Evolutionary conservation across 2,113 vertebrate species (phyloP), one percentile per base, ranked within the genome.

Genomic region (Aegypius monachus): DNA sequence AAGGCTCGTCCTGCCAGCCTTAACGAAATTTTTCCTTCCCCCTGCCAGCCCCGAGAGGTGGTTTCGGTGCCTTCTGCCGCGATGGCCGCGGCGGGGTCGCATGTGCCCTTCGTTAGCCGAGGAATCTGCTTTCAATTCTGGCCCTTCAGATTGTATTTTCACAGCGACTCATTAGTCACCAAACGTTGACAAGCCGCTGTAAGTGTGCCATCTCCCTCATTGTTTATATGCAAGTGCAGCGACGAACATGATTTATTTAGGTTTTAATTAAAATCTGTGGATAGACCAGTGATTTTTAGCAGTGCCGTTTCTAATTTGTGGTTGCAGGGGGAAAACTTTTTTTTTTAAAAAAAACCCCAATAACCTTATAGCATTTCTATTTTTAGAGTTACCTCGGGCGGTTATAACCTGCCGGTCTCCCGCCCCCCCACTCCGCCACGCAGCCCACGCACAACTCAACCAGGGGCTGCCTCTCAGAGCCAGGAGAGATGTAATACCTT

Each of bases 221-320:
- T 98, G 98, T 98, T 98, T 97, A 96, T 93, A 93, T 92, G 98
- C 98, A 97, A 98, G 98, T 93, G 97, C 98, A 81, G 97, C 52
- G 67, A 95, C 96, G 59, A 97, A 97, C 96, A 97, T 98, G 98
- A 98, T 98, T 98, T 98, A 98, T 98, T 98, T 98, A 96, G 97
- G 97, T 92, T 98, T 98, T 98, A 98, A 98, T 98, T 98, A 98
- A 98, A 98, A 98, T 98, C 97, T 98, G 97, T 98, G 97, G 98
- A 94, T 85, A 98, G 98, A 77, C 96, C 90, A 66, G 97, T 97
- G 98, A 97, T 94, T 97, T 98, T 98, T 96, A 97, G 97, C 95
- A 78, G 93, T 19, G 97, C 97, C 92, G 95, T 96, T 97, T 98
- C 97, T 98, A 98, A 98, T 98, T 98, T 98, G 98, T 95, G 97